A percentile compares a stretch with the other conserved stretches of the same genome.
Evolutionary conservation across 2,888 invertebrate genomes (phyloP).

Genomic region (Drosophila longiperda): DNA sequence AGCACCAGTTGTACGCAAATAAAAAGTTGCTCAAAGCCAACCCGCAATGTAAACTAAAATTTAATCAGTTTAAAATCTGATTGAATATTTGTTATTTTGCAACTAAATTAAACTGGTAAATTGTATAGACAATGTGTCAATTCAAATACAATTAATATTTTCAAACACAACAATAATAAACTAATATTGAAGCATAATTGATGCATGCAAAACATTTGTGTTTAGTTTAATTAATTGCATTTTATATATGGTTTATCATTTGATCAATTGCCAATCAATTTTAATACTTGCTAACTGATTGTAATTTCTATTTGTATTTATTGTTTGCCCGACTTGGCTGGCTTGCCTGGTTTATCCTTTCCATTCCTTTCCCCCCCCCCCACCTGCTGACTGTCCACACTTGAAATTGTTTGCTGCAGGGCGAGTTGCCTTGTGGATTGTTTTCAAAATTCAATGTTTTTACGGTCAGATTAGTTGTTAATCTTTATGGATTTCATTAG

Average conservation of each 20-base stretch:
- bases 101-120: neutral
- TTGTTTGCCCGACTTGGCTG: constrained; percentile 19
- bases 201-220: neutral
- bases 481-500: constrained; percentile 62
- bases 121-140: constrained; percentile 1
- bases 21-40: neutral
- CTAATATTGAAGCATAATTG: constrained; percentile 20
- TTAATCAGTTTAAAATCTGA: constrained; percentile 7
- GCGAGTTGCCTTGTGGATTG: constrained; percentile 11
- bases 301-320: constrained; percentile 6
- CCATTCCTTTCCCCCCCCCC: neutral
- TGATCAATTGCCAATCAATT: constrained; percentile 6
- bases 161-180: neutral
- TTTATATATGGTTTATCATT: constrained; percentile 7
- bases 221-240: constrained; percentile 23
- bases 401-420: neutral
- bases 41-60: constrained; percentile 15
- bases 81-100: neutral
- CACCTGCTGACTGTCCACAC: neutral
- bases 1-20: neutral
- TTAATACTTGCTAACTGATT: neutral
- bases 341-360: neutral
- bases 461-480: constrained; percentile 54
- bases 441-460: constrained; percentile 39
- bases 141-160: neutral